A percentile compares a stretch with the other conserved stretches of the same genome.
Conservation (phyloP, 1,140 invertebrate species). For the Argopecten irradians region DNA sequence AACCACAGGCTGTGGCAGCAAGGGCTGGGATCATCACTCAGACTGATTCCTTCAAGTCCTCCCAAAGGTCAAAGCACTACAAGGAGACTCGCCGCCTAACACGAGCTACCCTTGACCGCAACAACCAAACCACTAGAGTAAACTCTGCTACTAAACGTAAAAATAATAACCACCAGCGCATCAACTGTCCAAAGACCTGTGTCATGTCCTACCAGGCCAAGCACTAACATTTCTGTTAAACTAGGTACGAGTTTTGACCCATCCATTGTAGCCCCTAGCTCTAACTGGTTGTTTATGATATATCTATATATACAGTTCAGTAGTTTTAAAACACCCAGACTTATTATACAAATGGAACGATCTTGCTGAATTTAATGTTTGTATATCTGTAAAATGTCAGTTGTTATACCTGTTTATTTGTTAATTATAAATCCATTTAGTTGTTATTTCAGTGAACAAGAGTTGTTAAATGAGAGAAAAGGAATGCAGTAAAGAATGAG, state of each 20-base stretch:
- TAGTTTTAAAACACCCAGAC: neutral
- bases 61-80: slow-evolving; percentile 53
- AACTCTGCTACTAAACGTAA: neutral
- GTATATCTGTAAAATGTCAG: neutral
- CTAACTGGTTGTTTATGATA: neutral
- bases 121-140: slow-evolving; percentile 54
- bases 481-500: neutral
- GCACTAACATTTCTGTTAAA: neutral
- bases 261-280: neutral
- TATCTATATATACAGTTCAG: neutral
- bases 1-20: slow-evolving; percentile 55
- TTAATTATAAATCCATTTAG: neutral
- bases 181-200: neutral
- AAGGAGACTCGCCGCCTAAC: slow-evolving; percentile 49
- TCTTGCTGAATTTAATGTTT: neutral
- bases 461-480: neutral
- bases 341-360: neutral
- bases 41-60: slow-evolving; percentile 50
- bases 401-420: slow-evolving; percentile 11
- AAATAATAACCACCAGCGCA: neutral
- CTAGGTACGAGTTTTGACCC: neutral
- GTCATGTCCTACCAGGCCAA: neutral
- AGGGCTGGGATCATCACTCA: slow-evolving; percentile 59
- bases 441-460: neutral
- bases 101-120: slow-evolving; percentile 46